Evolutionary conservation across 2,113 vertebrate genomes (phyloP), one percentile per base, ranked within the genome.

Genomic region (Chlorodrepanis virens): DNA sequence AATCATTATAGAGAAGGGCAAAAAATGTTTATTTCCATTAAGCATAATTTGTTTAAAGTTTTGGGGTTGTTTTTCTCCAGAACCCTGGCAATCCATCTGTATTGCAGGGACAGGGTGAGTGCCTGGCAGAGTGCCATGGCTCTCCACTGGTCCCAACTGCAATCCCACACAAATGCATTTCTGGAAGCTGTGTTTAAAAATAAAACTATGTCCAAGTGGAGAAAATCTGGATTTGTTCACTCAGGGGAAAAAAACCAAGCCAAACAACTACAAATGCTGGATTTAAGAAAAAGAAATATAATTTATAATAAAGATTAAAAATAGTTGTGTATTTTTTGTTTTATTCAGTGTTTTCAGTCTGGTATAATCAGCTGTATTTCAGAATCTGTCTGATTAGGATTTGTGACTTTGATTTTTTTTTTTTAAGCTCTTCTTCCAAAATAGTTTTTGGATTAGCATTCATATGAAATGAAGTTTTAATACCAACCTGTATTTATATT

Each of bases 21-120:
- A 86, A 83, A 52, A 44, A 87, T 70, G 86, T 93, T 97, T 94
- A 94, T 95, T 96, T 92, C 93, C 92, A 96, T 87, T 92, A 87
- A 86, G 65, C 7, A 61, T 57, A 87, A 92, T 94, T 89, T 96
- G 93, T 95, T 96, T 94, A 96, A 96, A 94, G 89, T 93, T 88
- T 81, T 94, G 68, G 83, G 72, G 80, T 75, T 96, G 93, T 92
- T 96, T 93, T 96, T 89, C 76, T 95, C 52, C 65, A 74, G 88
- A 93, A 89, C 1, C 0, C 57, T 95, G 93, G 92, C 88, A 86
- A 75, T 78, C 61, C 72, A 65, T 89, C 72, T 72, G 13, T 64
- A 61, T 40, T 39, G 72, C 70, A 88, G 68, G 68, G 88, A 92
- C 69, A 60, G 79, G 90, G 77, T 0, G 11, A 93, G 77, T 1